A percentile compares a stretch with the other conserved stretches of the same genome.
These are phyloP conservation scores for Alosa alosa DNA, from an alignment of 2,113 vertebrate species.

Conservation along the genomic window DNA sequence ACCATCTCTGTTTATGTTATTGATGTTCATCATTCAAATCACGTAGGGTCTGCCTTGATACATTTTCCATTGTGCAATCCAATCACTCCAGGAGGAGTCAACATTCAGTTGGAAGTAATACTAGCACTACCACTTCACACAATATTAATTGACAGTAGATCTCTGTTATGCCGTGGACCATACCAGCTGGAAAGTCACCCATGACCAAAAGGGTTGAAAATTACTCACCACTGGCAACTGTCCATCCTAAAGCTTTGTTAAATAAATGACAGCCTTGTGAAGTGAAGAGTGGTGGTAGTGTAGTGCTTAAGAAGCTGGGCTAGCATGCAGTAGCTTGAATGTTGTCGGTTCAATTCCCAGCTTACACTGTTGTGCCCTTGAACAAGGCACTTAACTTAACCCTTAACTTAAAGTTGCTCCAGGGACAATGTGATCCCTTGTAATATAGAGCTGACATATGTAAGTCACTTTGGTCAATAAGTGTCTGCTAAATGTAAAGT, in stretches of 20 bases:
- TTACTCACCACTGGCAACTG: not conserved
- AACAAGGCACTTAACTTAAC: no score
- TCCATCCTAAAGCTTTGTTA: not conserved
- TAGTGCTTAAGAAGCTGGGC: no score
- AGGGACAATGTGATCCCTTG: no score
- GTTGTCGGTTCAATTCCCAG: no score
- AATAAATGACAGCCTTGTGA: not conserved
- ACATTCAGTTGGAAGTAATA: not conserved
- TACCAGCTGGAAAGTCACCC: not conserved
- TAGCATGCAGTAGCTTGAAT: no score
- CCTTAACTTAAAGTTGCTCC: no score
- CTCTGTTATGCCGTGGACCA: not conserved
- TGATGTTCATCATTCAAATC: slow-evolving; percentile 45
- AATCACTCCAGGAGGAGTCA: not conserved
- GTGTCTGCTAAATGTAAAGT: no score
- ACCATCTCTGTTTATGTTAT: slow-evolving; percentile 3
- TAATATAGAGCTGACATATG: no score
- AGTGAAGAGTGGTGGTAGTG: no score
- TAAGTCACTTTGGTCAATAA: no score
- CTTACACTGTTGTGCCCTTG: no score
- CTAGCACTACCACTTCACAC: not conserved
- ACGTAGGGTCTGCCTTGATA: slow-evolving; percentile 23
- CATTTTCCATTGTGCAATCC: not conserved
- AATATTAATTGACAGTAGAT: not conserved
- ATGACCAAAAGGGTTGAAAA: not conserved